Percentiles rank a stretch among this genome's conserved stretches.
These are phyloP conservation scores for Chrosomus eos DNA, from an alignment of 2,797 vertebrate species.

Conservation along the genomic window DNA sequence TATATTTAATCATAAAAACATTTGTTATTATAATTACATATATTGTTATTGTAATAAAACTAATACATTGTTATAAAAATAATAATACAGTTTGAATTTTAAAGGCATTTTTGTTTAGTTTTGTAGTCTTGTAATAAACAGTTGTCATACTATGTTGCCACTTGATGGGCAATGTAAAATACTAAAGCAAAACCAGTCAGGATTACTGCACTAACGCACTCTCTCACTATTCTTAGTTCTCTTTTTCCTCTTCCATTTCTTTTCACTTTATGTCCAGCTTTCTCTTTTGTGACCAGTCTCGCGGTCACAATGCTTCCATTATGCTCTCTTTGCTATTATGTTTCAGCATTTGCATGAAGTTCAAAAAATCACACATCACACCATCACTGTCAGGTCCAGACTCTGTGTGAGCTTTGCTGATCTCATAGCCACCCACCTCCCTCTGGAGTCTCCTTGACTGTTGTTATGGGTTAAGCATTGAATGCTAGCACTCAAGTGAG, in stretches of 20 bases:
- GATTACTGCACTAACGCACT: background rate
- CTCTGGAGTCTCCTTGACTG: constrained; percentile 13
- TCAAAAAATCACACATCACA: constrained; percentile 23
- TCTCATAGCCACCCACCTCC: background rate
- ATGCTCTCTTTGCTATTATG: constrained; percentile 1
- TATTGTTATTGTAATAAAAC: background rate
- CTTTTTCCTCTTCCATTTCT: background rate
- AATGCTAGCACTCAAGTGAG: constrained; percentile 3
- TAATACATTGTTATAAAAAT: background rate
- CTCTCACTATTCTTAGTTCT: background rate
- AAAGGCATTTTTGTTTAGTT: background rate
- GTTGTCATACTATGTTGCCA: background rate
- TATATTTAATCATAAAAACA: too few relatives aligned
- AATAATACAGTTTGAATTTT: background rate
- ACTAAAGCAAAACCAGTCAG: background rate
- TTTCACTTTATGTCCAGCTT: background rate
- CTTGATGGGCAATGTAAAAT: background rate
- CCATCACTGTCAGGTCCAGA: constrained; percentile 1
- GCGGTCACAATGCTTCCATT: constrained; percentile 26
- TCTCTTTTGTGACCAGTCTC: constrained; percentile 11
- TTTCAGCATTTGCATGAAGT: constrained; percentile 44
- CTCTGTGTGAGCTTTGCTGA: constrained; percentile 13
- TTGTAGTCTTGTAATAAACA: background rate
- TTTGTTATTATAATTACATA: background rate
- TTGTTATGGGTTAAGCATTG: background rate